Percentiles rank a stretch among this genome's conserved stretches.
Conservation (phyloP, 64 coral and sea anemone genomes). For the Montipora efflorescens region DNA sequence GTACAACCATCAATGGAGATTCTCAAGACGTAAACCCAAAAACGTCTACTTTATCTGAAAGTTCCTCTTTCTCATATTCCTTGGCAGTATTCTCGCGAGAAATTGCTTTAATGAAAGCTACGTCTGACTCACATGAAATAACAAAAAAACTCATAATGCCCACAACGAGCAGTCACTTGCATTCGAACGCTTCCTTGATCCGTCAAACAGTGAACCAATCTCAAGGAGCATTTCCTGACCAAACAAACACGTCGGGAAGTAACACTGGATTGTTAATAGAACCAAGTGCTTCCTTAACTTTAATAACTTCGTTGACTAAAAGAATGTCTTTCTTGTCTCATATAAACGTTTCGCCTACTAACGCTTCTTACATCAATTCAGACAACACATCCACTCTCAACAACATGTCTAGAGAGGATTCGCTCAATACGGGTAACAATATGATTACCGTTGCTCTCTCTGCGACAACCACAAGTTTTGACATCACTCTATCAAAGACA, state of each 20-base stretch:
- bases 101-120: not conserved
- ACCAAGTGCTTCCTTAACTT: not conserved
- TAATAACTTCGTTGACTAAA: not conserved
- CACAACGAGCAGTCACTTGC: not conserved
- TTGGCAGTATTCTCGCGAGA: not conserved
- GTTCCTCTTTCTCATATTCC: not conserved
- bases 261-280: too few species aligned
- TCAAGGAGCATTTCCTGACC: not conserved
- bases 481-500: not conserved
- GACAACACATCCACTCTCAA: not conserved
- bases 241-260: not conserved
- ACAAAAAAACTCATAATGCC: not conserved
- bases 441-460: not conserved
- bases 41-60: not conserved
- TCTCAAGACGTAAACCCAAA: not conserved
- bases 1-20: not conserved
- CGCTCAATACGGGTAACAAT: not conserved
- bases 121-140: not conserved
- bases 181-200: not conserved
- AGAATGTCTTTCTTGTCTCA: not conserved
- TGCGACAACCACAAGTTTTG: not conserved
- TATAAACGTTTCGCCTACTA: not conserved
- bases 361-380: not conserved
- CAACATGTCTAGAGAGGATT: not conserved
- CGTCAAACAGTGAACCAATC: not conserved